Evolutionary conservation across 2,888 invertebrate species (phyloP).

Genomic region (Subacronicta megacephala): DNA sequence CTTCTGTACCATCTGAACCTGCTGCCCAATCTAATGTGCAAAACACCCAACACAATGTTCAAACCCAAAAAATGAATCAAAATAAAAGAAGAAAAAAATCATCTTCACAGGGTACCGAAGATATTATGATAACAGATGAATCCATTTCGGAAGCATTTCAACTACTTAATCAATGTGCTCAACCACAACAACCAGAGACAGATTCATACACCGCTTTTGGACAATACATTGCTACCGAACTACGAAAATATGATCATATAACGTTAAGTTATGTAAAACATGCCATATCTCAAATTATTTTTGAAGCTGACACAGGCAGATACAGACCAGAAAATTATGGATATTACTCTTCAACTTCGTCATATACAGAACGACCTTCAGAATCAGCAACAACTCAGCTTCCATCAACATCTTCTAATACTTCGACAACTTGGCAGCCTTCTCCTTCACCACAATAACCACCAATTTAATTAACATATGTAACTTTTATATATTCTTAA

Average conservation of each 20-base stretch:
- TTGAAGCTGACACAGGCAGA: conserved; percentile 52
- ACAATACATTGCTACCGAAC: conserved; percentile 49
- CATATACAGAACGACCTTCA: conserved; percentile 33
- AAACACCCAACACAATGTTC: too few species aligned
- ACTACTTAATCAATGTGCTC: conserved; percentile 52
- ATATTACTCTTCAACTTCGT: conserved; percentile 46
- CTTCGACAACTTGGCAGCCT: too few species aligned
- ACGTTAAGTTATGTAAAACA: conserved; percentile 49
- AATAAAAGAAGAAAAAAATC: conserved; percentile 48
- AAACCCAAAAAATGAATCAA: conserved; percentile 39
- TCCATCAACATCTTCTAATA: too few species aligned
- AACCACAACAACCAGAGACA: conserved; percentile 47
- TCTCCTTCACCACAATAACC: too few species aligned
- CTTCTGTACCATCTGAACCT: too few species aligned
- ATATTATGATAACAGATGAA: conserved; percentile 54
- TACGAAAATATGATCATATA: conserved; percentile 51
- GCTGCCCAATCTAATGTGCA: too few species aligned
- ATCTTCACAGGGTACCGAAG: conserved; percentile 39
- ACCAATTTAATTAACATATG: too few species aligned
- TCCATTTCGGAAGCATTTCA: conserved; percentile 51
- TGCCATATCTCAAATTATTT: conserved; percentile 48
- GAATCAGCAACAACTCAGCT: background rate
- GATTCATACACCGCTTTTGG: conserved; percentile 48
- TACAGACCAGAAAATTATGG: conserved; percentile 43
- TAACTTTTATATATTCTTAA: too few species aligned